Base-by-base conservation (phyloP, 2,888 invertebrate species). In the Caenorhabditis plicata region DNA sequence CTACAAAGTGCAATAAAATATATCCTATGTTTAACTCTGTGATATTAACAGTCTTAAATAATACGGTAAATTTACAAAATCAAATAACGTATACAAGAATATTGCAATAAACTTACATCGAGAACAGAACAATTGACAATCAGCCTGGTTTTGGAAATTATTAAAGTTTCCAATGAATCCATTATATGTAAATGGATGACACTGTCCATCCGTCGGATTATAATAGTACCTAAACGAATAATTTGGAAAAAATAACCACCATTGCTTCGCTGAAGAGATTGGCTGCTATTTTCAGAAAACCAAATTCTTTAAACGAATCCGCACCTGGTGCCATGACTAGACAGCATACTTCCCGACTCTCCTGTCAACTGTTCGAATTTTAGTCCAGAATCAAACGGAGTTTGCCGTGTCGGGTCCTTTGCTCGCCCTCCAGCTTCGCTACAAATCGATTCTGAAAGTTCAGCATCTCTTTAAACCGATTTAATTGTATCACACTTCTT, bases 121-220 rank as follows among this genome's bases (percentile, higher is more conserved):
- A n/a, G 68, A 65, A 42, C 72, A 72, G 43, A 69, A 72, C 2
- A 58, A 39, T 40, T 72, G 72, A 47, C 72, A 72, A 51, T 72
- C 72, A 13, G 66, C 67, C 25, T 67, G 64, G 43, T 65, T 68
- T 33, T 61, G 56, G 61, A 72, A 72, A 39, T 72, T 72, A 49
- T 72, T 72, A 54, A 70, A 72, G 43, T 67, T 72, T 36, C 72
- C 72, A 15, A 72, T 36, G 41, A 69, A 72, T 13, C 72, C 72
- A 35, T 65, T 64, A 51, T 63, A 72, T 7, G 69, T 69, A 44
- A 72, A 72, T 3, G 65, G 64, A 43, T 72, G 69, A 33, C 72
- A 72, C 20, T 69, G 72, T 23, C 66, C 65, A 35, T 72, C 69
- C 9, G 63, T 63, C 11, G 69, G 65, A 42, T 72, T 70, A 45